Evolutionary conservation across 2,888 invertebrate genomes (phyloP).

Genomic region (Cephus sareptanus): DNA sequence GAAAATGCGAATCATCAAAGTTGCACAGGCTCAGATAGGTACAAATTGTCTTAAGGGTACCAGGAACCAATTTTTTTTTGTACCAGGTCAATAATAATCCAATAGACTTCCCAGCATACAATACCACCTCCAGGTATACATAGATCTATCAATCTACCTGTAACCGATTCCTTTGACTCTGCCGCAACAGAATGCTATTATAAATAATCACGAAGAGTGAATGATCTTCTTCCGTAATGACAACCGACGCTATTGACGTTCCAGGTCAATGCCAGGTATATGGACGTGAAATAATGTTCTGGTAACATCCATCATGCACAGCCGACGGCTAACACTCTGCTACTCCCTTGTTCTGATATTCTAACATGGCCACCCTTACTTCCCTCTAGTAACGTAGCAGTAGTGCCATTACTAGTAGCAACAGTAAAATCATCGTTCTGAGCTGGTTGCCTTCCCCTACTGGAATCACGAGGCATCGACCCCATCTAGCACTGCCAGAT

Average conservation of each 20-base stretch:
- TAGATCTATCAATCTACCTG: conserved; percentile 6
- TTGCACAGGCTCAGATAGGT: conserved; percentile 44
- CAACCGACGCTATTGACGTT: background rate
- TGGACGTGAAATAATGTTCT: conserved; percentile 38
- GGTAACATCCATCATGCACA: conserved; percentile 47
- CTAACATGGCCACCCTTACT: conserved; percentile 15
- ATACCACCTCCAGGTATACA: conserved; percentile 23
- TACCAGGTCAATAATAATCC: background rate
- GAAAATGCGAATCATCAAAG: conserved; percentile 41
- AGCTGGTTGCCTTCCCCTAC: background rate
- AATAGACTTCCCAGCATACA: conserved; percentile 26
- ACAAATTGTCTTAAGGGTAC: conserved; percentile 57
- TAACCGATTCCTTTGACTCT: background rate
- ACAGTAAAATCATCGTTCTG: background rate
- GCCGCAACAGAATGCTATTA: conserved; percentile 16
- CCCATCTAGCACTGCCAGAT: background rate
- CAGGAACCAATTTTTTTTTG: conserved; percentile 55
- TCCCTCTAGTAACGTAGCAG: conserved; percentile 19
- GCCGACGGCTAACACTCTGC: conserved; percentile 21
- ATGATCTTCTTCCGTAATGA: background rate
- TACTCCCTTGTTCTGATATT: conserved; percentile 20
- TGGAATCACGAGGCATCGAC: background rate
- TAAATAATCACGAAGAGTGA: background rate
- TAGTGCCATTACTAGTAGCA: background rate
- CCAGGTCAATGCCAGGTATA: conserved; percentile 31